phyloP scores from a whole-genome alignment of 2,888 invertebrate species.

The Dynastes tityus region DNA sequence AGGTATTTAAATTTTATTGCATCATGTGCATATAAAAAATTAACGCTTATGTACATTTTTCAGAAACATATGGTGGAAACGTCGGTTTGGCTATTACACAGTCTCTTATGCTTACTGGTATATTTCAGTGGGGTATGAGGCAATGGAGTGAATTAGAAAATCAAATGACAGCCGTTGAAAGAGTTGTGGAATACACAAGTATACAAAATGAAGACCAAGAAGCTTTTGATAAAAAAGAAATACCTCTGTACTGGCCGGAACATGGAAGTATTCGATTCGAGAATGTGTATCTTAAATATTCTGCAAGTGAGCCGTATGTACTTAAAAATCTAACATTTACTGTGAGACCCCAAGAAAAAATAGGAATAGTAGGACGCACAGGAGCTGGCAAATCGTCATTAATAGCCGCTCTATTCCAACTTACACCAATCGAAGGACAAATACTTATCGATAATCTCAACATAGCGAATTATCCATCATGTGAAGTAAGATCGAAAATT shows the following conservation, averaged over 20 bases:
- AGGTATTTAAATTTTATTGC: slow-evolving; percentile 30
- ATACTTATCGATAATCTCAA: slow-evolving; percentile 87
- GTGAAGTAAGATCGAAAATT: slow-evolving; percentile 82
- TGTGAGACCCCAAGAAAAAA: slow-evolving; percentile 80
- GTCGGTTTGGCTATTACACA: slow-evolving; percentile 67
- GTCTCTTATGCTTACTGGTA: slow-evolving; percentile 67
- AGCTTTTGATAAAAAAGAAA: slow-evolving; percentile 72
- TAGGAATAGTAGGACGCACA: slow-evolving; percentile 87
- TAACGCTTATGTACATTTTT: slow-evolving; percentile 24
- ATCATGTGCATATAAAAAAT: not conserved
- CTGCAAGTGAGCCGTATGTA: slow-evolving; percentile 80
- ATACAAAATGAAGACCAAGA: slow-evolving; percentile 65
- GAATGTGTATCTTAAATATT: slow-evolving; percentile 82
- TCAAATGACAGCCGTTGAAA: slow-evolving; percentile 92
- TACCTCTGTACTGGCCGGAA: slow-evolving; percentile 82
- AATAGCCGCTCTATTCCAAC: slow-evolving; percentile 85
- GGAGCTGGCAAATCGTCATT: slow-evolving; percentile 89
- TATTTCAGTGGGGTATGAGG: slow-evolving; percentile 89
- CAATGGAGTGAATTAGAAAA: slow-evolving; percentile 72
- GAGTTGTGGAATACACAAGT: slow-evolving; percentile 72
- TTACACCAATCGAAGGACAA: slow-evolving; percentile 84
- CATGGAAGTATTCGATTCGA: slow-evolving; percentile 80
- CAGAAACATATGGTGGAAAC: slow-evolving; percentile 64
- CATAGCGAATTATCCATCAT: slow-evolving; percentile 80
- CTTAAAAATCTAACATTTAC: slow-evolving; percentile 80